Conservation (phyloP, 1,140 invertebrate genomes). For the Pseudomyrmex gracilis region DNA sequence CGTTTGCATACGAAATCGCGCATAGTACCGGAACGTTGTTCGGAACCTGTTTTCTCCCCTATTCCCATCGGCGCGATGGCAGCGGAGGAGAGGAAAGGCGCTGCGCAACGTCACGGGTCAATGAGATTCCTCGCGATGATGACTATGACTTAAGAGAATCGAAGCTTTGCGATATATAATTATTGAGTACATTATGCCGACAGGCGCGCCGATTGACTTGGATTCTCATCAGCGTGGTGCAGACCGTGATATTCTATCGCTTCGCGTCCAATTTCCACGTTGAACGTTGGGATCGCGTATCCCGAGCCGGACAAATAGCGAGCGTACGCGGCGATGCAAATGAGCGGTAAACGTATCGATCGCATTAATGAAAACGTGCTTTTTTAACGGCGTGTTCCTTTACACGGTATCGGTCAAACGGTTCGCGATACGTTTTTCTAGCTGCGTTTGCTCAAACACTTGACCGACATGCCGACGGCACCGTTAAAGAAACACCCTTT, state of each 20-base stretch:
- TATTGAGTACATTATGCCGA: constrained; percentile 34
- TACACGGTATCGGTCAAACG: constrained; percentile 14
- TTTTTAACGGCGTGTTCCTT: constrained; percentile 38
- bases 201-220: constrained; percentile 15
- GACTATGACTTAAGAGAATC: constrained; percentile 26
- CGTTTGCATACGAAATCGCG: constrained; percentile 71
- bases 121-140: constrained; percentile 65
- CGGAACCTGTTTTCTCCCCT: constrained; percentile 56
- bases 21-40: constrained; percentile 52
- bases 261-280: constrained; percentile 31
- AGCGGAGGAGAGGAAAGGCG: not conserved
- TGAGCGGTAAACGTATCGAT: constrained; percentile 40
- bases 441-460: constrained; percentile 35
- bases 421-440: constrained; percentile 30
- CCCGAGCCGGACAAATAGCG: constrained; percentile 10
- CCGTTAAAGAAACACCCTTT: constrained; percentile 41
- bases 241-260: not conserved
- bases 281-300: constrained; percentile 10
- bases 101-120: constrained; percentile 37
- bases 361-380: constrained; percentile 43
- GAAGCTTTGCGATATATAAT: constrained; percentile 41
- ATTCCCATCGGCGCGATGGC: constrained; percentile 26
- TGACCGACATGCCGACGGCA: constrained; percentile 16
- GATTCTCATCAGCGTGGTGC: constrained; percentile 36
- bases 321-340: constrained; percentile 29